Conservation (phyloP, 2,888 invertebrate genomes). For the Andricus quercusramuli region DNA sequence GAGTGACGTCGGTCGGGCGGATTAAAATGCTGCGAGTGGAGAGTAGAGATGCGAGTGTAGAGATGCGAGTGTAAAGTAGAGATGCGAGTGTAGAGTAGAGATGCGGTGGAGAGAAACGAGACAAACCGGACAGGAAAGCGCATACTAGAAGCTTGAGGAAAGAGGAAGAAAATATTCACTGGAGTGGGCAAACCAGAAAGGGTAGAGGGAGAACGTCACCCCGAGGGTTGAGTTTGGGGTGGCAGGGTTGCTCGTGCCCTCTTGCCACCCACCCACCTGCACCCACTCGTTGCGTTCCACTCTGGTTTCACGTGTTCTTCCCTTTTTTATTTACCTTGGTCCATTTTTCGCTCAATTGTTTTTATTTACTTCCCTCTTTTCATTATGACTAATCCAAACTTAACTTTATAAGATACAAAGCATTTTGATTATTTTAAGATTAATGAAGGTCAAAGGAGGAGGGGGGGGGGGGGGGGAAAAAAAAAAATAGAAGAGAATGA, state of each 20-base stretch:
- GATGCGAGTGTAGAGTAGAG: constrained; percentile 53
- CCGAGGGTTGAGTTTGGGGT: constrained; percentile 47
- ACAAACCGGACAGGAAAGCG: constrained; percentile 41
- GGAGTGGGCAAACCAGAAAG: constrained; percentile 43
- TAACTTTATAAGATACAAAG: not conserved
- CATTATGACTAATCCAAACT: constrained; percentile 19
- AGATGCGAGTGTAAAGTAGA: constrained; percentile 43
- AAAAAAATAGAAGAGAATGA: not conserved
- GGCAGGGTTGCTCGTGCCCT: constrained; percentile 52
- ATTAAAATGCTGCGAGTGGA: constrained; percentile 73
- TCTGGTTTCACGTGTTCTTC: constrained; percentile 24
- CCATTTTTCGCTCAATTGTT: constrained; percentile 47
- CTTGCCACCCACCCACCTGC: constrained; percentile 46
- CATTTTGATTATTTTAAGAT: not conserved
- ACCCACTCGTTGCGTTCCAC: constrained; percentile 25
- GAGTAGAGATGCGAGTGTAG: constrained; percentile 49
- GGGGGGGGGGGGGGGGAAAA: not conserved
- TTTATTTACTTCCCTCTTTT: constrained; percentile 39
- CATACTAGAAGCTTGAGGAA: constrained; percentile 41
- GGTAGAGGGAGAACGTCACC: constrained; percentile 49
- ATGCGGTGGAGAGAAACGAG: constrained; percentile 53
- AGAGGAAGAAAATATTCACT: constrained; percentile 41
- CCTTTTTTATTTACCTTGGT: constrained; percentile 42
- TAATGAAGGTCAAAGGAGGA: not conserved
- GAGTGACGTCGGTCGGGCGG: constrained; percentile 71